phyloP scores from a whole-genome alignment of 2,888 invertebrate genomes.

The Empis livida region DNA sequence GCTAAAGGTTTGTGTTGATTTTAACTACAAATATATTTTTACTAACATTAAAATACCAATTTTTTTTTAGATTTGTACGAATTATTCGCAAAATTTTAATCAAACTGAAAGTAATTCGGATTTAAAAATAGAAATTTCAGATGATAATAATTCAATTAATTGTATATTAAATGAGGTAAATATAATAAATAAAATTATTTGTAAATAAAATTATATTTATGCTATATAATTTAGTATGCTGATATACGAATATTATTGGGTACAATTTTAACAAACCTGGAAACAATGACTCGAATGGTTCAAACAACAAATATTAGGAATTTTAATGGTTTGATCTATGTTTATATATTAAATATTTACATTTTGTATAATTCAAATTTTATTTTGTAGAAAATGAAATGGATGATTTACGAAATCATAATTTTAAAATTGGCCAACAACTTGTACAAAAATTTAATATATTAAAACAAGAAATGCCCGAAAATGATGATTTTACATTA shows the following conservation, averaged over 20 bases:
- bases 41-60: background rate
- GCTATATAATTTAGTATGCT: constrained; percentile 21
- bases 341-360: no score
- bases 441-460: constrained; percentile 30
- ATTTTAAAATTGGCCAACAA: constrained; percentile 29
- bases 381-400: constrained; percentile 27
- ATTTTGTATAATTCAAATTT: no score
- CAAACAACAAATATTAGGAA: constrained; percentile 30
- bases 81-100: background rate
- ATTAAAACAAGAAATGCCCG: constrained; percentile 28
- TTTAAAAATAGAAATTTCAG: background rate
- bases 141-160: background rate
- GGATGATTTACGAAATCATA: constrained; percentile 29
- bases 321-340: constrained; percentile 25
- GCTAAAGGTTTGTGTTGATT: background rate
- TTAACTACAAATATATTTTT: background rate
- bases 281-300: constrained; percentile 31
- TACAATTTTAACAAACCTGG: constrained; percentile 27
- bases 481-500: constrained; percentile 27
- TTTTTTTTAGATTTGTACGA: no score
- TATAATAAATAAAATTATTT: background rate
- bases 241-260: constrained; percentile 28
- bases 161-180: background rate
- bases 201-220: background rate
- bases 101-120: background rate